Evolutionary conservation across 2,113 vertebrate genomes (phyloP).

Genomic region (Mastomys coucha): DNA sequence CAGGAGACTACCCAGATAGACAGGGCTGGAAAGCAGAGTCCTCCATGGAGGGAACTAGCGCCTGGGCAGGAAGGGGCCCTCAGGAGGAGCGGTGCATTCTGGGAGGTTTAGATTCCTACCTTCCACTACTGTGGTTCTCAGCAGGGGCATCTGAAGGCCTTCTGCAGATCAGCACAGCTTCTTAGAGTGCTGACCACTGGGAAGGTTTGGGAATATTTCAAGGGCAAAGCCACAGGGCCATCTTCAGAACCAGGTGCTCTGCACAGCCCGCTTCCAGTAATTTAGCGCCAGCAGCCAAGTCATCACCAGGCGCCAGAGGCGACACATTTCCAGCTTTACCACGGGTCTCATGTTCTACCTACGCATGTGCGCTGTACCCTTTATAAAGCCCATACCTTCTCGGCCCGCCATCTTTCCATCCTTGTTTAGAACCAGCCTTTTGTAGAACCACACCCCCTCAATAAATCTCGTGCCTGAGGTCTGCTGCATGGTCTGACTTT

Average conservation of each 20-base stretch:
- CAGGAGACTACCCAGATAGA: neutral
- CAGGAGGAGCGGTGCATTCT: neutral
- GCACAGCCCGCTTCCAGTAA: neutral
- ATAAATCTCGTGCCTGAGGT: neutral
- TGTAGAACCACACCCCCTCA: neutral
- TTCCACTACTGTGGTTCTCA: neutral
- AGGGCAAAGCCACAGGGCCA: too few relatives aligned
- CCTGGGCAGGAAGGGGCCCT: neutral
- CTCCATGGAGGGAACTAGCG: neutral
- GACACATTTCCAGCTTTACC: neutral
- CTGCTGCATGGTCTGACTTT: too few relatives aligned
- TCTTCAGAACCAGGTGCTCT: neutral
- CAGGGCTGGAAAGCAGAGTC: neutral
- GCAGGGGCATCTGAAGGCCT: neutral
- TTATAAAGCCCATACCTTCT: neutral
- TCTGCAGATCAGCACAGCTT: neutral
- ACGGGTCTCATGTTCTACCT: neutral
- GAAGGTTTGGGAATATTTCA: neutral
- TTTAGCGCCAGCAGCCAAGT: neutral
- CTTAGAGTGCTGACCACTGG: neutral
- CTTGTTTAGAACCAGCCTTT: neutral
- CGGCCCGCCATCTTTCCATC: neutral
- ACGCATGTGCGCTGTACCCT: neutral
- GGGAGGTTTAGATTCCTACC: neutral
- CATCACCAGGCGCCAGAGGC: too few relatives aligned